Conservation (phyloP, 1,140 invertebrate genomes). For the Anoplolepis gracilipes region DNA sequence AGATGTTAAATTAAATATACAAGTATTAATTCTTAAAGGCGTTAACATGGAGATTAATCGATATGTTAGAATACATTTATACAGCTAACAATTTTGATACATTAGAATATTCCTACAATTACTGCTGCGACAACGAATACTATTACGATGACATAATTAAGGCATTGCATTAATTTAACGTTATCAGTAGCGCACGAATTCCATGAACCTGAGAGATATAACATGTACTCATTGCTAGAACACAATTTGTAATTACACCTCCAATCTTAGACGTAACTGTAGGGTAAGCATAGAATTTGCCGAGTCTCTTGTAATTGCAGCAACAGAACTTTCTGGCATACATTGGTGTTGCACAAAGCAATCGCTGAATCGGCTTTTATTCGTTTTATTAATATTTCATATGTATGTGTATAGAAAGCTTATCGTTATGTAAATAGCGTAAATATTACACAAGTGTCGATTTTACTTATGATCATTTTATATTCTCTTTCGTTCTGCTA, state of each 20-base stretch:
- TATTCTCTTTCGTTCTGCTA: background rate
- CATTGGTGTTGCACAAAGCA: constrained; percentile 13
- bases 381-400: constrained; percentile 24
- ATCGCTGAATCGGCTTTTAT: constrained; percentile 42
- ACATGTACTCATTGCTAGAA: constrained; percentile 60
- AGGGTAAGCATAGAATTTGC: constrained; percentile 53
- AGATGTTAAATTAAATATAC: background rate
- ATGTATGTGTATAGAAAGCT: background rate
- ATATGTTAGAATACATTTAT: too few species aligned
- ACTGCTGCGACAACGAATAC: constrained; percentile 30
- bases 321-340: constrained; percentile 54
- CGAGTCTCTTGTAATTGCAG: constrained; percentile 62
- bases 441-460: background rate
- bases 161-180: constrained; percentile 62
- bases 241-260: constrained; percentile 69
- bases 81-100: constrained; percentile 48
- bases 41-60: constrained; percentile 44
- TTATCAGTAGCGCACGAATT: constrained; percentile 49
- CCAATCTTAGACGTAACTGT: constrained; percentile 64
- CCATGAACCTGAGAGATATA: constrained; percentile 50
- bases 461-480: constrained; percentile 40
- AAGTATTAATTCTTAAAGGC: background rate
- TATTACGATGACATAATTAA: constrained; percentile 54
- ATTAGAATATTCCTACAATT: constrained; percentile 36
- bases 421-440: background rate